Conservation (phyloP, 2,888 invertebrate species). For the Sinopyrophorus schimmeli region DNA sequence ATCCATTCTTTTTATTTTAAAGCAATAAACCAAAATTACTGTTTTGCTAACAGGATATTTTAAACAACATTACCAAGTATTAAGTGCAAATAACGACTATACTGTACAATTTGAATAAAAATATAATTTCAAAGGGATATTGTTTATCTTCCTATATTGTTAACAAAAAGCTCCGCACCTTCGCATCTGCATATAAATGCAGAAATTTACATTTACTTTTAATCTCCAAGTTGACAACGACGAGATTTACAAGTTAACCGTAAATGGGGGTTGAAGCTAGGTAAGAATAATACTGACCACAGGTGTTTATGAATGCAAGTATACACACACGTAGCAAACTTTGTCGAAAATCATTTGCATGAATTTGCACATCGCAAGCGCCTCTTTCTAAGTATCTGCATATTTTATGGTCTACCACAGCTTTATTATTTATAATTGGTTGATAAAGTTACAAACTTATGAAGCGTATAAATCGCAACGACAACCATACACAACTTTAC, state of each 20-base stretch:
- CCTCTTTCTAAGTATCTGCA: conserved; percentile 17
- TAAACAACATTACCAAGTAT: too few species aligned
- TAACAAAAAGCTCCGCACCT: too few species aligned
- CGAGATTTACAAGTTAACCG: not conserved
- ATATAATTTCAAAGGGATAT: too few species aligned
- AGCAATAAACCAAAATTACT: too few species aligned
- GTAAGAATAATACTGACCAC: too few species aligned
- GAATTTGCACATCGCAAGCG: conserved; percentile 14
- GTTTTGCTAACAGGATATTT: too few species aligned
- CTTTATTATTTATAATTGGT: conserved; percentile 13
- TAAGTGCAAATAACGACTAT: too few species aligned
- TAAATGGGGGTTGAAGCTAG: too few species aligned
- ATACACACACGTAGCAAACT: conserved; percentile 13
- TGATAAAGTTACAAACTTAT: conserved; percentile 1
- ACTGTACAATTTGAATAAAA: too few species aligned
- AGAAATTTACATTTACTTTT: not conserved
- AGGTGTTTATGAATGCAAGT: conserved; percentile 7
- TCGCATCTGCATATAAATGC: not conserved
- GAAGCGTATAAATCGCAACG: conserved; percentile 1
- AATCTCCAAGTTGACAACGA: not conserved
- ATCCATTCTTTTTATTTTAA: too few species aligned
- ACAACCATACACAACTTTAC: too few species aligned
- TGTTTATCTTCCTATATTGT: too few species aligned
- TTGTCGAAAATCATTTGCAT: conserved; percentile 18
- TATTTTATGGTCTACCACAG: conserved; percentile 12